These are phyloP conservation scores for Capitulum mitella DNA, from an alignment of 2,888 invertebrate genomes.

Conservation along the genomic window DNA sequence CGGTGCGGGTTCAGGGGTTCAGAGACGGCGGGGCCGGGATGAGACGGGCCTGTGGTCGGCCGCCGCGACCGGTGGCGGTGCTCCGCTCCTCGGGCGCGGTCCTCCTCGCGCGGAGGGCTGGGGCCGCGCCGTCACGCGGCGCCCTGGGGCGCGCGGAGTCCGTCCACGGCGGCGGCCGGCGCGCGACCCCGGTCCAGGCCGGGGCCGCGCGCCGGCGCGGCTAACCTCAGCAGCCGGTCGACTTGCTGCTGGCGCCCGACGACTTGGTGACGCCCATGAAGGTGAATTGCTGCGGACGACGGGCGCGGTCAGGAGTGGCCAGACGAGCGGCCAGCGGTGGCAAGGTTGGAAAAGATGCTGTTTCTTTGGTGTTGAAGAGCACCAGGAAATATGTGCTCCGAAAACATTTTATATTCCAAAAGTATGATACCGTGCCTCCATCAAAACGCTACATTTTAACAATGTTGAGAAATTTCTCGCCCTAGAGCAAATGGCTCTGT, in stretches of 20 bases:
- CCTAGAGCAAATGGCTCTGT: too few species aligned
- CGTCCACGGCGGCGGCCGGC: neutral
- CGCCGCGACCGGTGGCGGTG: neutral
- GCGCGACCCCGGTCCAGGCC: neutral
- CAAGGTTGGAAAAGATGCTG: too few species aligned
- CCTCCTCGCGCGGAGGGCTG: neutral
- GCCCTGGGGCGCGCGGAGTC: neutral
- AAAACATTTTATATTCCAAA: too few species aligned
- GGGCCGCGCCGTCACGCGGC: neutral
- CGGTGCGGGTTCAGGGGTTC: too few species aligned
- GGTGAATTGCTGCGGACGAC: slow-evolving; percentile 59
- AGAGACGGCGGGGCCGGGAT: too few species aligned
- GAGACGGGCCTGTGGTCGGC: too few species aligned
- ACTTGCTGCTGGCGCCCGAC: slow-evolving; percentile 78
- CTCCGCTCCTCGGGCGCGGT: neutral
- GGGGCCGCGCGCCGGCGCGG: neutral
- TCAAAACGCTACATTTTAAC: too few species aligned
- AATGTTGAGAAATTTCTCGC: too few species aligned
- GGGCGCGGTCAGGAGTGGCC: neutral
- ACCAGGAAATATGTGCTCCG: too few species aligned
- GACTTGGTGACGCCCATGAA: slow-evolving; percentile 82
- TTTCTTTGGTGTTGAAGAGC: too few species aligned
- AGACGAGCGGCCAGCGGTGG: too few species aligned
- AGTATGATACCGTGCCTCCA: too few species aligned
- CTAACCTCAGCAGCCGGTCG: slow-evolving; percentile 92